Conservation (phyloP, 2,888 invertebrate species). For the Chrysomela aeneicollis region DNA sequence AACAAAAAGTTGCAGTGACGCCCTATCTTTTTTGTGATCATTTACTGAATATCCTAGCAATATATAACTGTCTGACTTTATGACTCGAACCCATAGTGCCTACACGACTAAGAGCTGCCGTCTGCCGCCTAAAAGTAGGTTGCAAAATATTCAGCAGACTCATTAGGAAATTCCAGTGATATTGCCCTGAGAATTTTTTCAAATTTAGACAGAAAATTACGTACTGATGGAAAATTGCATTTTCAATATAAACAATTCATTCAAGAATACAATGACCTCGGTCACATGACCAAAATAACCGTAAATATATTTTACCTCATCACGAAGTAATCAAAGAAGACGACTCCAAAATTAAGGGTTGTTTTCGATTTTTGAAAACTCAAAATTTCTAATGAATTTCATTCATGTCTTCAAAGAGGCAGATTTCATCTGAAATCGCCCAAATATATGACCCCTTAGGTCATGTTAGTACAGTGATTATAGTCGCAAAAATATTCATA, state of each 20-base stretch:
- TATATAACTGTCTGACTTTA: no score
- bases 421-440: neutral
- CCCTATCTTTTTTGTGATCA: no score
- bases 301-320: conserved; percentile 14
- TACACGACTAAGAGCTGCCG: no score
- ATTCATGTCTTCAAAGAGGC: conserved; percentile 1
- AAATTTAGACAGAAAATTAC: conserved; percentile 2
- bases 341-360: conserved; percentile 12
- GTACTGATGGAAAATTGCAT: neutral
- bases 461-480: conserved; percentile 6
- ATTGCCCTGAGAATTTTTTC: conserved; percentile 14
- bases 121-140: no score
- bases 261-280: conserved; percentile 12
- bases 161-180: conserved; percentile 13
- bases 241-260: conserved; percentile 17
- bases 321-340: conserved; percentile 12
- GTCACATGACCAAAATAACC: conserved; percentile 9
- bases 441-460: conserved; percentile 2
- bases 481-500: conserved; percentile 10
- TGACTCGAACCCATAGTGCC: no score
- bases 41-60: no score
- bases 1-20: no score
- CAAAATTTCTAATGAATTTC: neutral
- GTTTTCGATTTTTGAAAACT: conserved; percentile 14
- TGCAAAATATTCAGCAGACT: no score